Conservation (phyloP, 2,113 vertebrate genomes). For the Osmerus eperlanus region DNA sequence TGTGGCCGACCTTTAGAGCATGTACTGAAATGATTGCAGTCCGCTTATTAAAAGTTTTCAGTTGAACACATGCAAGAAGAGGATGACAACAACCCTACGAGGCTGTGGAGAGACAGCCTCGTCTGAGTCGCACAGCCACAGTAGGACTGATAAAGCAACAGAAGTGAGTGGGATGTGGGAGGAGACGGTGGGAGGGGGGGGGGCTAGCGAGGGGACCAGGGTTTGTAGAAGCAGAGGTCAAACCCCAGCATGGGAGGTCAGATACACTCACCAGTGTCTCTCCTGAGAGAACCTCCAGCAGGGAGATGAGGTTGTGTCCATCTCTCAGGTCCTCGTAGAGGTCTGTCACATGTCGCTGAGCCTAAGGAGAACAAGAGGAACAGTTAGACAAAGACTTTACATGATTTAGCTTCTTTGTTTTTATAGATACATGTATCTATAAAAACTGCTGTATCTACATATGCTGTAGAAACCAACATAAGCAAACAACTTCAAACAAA, state of each 20-base stretch:
- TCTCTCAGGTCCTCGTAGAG: slow-evolving; percentile 94
- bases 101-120: neutral
- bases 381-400: neutral
- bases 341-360: slow-evolving; percentile 89
- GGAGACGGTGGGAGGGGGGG: neutral
- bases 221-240: slow-evolving; percentile 24
- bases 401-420: too few relatives aligned
- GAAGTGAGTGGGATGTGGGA: slow-evolving; percentile 9
- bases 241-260: slow-evolving; percentile 9
- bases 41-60: slow-evolving; percentile 10
- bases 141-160: slow-evolving; percentile 14
- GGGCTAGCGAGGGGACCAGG: slow-evolving; percentile 4
- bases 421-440: too few relatives aligned
- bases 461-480: too few relatives aligned
- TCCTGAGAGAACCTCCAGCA: slow-evolving; percentile 94
- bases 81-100: slow-evolving; percentile 13
- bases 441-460: too few relatives aligned
- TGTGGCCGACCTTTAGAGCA: slow-evolving; percentile 33
- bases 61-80: slow-evolving; percentile 43
- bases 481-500: too few relatives aligned
- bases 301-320: slow-evolving; percentile 95
- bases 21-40: slow-evolving; percentile 28
- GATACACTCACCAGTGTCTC: slow-evolving; percentile 83
- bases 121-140: neutral
- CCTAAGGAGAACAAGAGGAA: slow-evolving; percentile 56